Evolutionary conservation across 2,888 invertebrate genomes (phyloP).

Genomic region (Mimas tiliae): DNA sequence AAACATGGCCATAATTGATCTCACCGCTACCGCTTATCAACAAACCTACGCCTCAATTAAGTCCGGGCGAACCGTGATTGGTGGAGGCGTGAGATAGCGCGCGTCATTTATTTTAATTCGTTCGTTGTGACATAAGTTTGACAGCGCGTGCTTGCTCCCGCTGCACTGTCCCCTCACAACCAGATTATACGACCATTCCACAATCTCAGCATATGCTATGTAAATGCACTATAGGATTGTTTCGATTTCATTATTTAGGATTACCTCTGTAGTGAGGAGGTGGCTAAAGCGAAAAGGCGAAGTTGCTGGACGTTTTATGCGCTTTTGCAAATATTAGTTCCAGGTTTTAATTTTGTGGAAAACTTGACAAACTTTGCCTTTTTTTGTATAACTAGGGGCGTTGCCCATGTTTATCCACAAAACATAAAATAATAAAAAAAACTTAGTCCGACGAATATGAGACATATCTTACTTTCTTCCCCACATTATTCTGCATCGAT

Average conservation of each 20-base stretch:
- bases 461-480: no score
- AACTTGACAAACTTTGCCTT: no score
- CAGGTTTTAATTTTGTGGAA: no score
- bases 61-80: slow-evolving; percentile 54
- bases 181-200: slow-evolving; percentile 16
- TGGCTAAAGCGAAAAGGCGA: no score
- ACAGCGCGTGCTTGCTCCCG: slow-evolving; percentile 41
- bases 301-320: no score
- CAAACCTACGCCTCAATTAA: neutral
- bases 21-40: slow-evolving; percentile 10
- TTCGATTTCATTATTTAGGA: slow-evolving; percentile 12
- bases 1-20: no score
- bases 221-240: neutral
- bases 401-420: no score
- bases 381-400: no score
- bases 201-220: slow-evolving; percentile 14
- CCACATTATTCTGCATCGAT: no score
- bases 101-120: slow-evolving; percentile 83
- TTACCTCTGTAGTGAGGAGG: neutral
- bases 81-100: slow-evolving; percentile 59
- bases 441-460: no score
- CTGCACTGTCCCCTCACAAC: slow-evolving; percentile 11
- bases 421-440: no score
- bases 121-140: slow-evolving; percentile 56
- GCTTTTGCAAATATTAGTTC: no score